A percentile compares a stretch with the other conserved stretches of the same genome.
Evolutionary conservation across 2,113 vertebrate species (phyloP).

Genomic region (Syrmaticus mikado): DNA sequence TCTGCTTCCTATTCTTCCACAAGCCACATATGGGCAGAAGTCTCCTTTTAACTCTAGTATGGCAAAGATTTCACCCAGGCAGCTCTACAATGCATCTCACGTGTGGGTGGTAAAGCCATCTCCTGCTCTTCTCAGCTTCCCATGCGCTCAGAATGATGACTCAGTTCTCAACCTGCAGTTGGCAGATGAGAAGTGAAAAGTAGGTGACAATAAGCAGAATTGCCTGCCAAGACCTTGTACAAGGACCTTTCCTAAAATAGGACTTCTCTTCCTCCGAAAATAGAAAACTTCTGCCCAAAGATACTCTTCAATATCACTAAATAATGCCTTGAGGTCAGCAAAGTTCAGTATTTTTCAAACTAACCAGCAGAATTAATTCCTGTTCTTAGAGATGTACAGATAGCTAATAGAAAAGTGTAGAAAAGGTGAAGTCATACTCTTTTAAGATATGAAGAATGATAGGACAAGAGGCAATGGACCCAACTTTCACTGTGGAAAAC

Average conservation of each 20-base stretch:
- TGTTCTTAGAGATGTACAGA: background rate
- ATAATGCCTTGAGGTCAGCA: background rate
- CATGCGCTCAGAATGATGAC: slow-evolving; percentile 1
- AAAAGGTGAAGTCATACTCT: background rate
- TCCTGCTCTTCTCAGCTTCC: background rate
- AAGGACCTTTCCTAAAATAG: slow-evolving; percentile 21
- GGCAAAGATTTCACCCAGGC: background rate
- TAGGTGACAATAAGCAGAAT: background rate
- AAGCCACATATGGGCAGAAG: background rate
- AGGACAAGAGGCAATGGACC: background rate
- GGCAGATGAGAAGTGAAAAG: slow-evolving; percentile 9
- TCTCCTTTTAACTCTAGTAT: background rate
- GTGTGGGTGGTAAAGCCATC: background rate
- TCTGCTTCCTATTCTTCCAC: background rate
- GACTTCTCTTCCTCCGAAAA: slow-evolving; percentile 2
- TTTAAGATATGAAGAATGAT: background rate
- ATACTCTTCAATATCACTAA: background rate
- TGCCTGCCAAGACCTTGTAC: background rate
- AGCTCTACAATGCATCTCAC: background rate
- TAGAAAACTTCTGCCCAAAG: background rate
- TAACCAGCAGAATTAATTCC: background rate
- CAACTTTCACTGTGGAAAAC: background rate
- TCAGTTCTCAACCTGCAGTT: background rate
- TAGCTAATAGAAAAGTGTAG: background rate
- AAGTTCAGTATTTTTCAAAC: background rate